Evolutionary conservation across 2,888 invertebrate genomes (phyloP).

Genomic region (Meiosimyza decipiens): DNA sequence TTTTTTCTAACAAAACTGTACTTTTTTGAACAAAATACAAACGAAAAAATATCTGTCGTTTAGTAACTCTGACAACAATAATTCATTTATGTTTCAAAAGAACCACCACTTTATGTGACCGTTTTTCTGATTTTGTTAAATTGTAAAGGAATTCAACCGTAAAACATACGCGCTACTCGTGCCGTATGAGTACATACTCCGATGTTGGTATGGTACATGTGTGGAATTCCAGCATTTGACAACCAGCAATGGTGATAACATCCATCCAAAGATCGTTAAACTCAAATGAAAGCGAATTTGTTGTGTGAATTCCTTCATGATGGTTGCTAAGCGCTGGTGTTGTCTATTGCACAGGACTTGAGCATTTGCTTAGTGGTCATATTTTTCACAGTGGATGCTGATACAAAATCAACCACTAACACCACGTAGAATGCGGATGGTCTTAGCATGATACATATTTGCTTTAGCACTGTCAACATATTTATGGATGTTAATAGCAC

Average conservation of each 20-base stretch:
- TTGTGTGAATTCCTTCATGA: neutral
- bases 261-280: conserved; percentile 14
- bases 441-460: too few relatives aligned
- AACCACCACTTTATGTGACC: conserved; percentile 6
- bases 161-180: neutral
- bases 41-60: too few relatives aligned
- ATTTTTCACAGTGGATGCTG: neutral
- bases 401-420: neutral
- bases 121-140: conserved; percentile 9
- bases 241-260: too few relatives aligned
- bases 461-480: too few relatives aligned
- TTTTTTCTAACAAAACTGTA: too few relatives aligned
- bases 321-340: conserved; percentile 1
- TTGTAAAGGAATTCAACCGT: conserved; percentile 7
- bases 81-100: neutral
- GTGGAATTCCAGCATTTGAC: too few relatives aligned
- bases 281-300: conserved; percentile 23
- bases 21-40: too few relatives aligned
- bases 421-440: neutral
- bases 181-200: too few relatives aligned
- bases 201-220: too few relatives aligned
- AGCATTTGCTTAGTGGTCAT: conserved; percentile 3
- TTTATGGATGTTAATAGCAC: too few relatives aligned
- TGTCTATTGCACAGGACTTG: neutral
- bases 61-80: too few relatives aligned